These are phyloP conservation scores for Mesorhabditis sp. DNA, from an alignment of 2,888 invertebrate species.

Conservation along the genomic window DNA sequence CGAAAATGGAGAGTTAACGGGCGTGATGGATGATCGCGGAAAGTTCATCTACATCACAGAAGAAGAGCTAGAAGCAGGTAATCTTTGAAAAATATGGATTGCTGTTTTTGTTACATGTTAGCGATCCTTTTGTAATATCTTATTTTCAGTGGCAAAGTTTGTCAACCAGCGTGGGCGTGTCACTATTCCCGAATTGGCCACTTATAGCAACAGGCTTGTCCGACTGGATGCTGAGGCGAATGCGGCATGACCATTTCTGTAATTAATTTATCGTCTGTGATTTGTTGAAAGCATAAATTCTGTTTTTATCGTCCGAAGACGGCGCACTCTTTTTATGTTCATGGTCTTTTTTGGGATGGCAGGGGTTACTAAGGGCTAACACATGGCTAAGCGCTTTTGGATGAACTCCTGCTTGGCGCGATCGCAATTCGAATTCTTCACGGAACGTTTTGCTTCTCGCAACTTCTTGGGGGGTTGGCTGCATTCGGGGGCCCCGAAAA, in stretches of 20 bases:
- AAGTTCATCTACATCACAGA: conserved; percentile 96
- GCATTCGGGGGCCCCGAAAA: no score
- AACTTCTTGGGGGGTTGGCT: no score
- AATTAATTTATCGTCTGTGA: conserved; percentile 6
- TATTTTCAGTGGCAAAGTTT: conserved; percentile 77
- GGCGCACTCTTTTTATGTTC: no score
- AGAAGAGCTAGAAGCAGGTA: conserved; percentile 75
- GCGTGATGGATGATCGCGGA: conserved; percentile 95
- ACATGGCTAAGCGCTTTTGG: no score
- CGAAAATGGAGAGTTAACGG: conserved; percentile 76
- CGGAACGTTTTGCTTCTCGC: no score
- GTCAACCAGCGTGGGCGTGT: conserved; percentile 88
- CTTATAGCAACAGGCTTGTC: conserved; percentile 87
- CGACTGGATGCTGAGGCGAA: conserved; percentile 65
- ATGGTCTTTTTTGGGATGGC: no score
- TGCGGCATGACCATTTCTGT: background rate
- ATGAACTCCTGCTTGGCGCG: no score
- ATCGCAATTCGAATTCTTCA: no score
- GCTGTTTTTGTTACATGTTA: background rate
- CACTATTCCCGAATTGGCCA: conserved; percentile 85
- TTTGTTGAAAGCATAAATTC: background rate
- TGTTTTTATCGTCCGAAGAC: no score
- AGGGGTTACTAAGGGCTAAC: no score
- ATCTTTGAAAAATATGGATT: background rate
- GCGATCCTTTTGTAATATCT: background rate